Conservation (phyloP, 2,113 vertebrate genomes). For the Pelmatolapia mariae region DNA sequence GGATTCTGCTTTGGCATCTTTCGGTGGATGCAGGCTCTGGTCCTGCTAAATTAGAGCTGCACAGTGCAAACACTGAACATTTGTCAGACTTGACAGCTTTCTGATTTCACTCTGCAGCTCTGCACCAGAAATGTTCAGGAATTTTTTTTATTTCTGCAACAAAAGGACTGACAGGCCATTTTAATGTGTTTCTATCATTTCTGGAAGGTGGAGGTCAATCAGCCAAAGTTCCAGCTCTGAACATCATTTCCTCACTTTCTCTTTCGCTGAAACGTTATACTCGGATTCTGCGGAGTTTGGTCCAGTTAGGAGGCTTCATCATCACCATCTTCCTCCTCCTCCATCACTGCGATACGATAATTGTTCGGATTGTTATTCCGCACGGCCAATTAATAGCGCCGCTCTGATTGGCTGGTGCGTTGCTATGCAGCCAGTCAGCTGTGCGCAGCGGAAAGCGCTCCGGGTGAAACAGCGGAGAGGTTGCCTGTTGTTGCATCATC, state of each 20-base stretch:
- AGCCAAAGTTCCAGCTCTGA: not conserved
- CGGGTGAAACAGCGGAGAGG: conserved; percentile 27
- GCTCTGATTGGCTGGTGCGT: conserved; percentile 48
- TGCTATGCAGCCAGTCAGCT: conserved; percentile 54
- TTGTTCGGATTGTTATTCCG: not conserved
- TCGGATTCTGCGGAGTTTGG: not conserved
- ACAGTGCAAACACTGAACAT: not conserved
- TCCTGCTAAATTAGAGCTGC: not conserved
- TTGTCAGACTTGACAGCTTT: not conserved
- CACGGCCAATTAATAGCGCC: not conserved
- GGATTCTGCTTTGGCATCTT: not conserved
- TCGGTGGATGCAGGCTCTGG: not conserved
- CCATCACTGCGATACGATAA: not conserved
- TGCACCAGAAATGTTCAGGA: not conserved
- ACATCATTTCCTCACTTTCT: not conserved
- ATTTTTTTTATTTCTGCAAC: not conserved
- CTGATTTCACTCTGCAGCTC: not conserved
- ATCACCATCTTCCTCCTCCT: not conserved
- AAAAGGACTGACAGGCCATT: not conserved
- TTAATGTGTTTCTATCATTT: not conserved
- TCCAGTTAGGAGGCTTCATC: not conserved
- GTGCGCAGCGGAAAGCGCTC: conserved; percentile 45
- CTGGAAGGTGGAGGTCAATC: not conserved
- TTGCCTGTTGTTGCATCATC: conserved; percentile 79
- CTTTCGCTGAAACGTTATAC: not conserved